Conservation (phyloP, 1,140 invertebrate genomes). For the Drosophila watanabei region DNA sequence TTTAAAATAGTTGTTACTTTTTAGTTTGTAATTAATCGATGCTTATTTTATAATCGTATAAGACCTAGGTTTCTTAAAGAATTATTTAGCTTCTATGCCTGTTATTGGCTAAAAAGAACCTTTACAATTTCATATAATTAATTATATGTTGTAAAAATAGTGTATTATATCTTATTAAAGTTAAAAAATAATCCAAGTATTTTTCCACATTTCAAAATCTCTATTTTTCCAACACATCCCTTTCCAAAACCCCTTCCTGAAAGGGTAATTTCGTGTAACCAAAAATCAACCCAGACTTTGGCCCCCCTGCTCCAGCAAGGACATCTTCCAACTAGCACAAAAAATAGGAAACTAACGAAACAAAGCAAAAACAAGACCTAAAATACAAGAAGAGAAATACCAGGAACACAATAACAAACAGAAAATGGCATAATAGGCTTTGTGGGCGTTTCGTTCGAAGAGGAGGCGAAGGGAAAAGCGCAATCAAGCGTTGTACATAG, state of each 20-base stretch:
- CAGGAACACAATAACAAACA: constrained; percentile 65
- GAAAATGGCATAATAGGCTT: constrained; percentile 58
- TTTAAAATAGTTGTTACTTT: too few relatives aligned
- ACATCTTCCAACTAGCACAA: constrained; percentile 21
- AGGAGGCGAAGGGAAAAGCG: constrained; percentile 46
- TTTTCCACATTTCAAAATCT: neutral
- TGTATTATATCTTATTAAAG: too few relatives aligned
- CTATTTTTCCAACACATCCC: neutral
- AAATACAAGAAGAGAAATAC: constrained; percentile 21
- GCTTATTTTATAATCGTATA: too few relatives aligned
- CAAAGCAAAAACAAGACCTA: constrained; percentile 17
- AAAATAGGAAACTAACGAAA: neutral
- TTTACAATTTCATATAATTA: too few relatives aligned
- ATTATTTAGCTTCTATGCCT: too few relatives aligned
- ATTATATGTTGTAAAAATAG: neutral
- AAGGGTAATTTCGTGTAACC: neutral
- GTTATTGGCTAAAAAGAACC: neutral
- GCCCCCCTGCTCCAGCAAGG: constrained; percentile 9
- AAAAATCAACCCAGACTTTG: constrained; percentile 11
- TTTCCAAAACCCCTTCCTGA: neutral
- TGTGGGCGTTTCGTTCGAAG: constrained; percentile 41
- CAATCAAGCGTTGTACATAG: constrained; percentile 74
- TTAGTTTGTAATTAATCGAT: neutral
- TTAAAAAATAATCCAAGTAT: neutral
- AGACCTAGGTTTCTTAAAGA: too few relatives aligned